Percentiles rank a stretch among this genome's conserved stretches.
Evolutionary conservation across 2,797 vertebrate genomes (phyloP).

Genomic region (Psittacula echo): DNA sequence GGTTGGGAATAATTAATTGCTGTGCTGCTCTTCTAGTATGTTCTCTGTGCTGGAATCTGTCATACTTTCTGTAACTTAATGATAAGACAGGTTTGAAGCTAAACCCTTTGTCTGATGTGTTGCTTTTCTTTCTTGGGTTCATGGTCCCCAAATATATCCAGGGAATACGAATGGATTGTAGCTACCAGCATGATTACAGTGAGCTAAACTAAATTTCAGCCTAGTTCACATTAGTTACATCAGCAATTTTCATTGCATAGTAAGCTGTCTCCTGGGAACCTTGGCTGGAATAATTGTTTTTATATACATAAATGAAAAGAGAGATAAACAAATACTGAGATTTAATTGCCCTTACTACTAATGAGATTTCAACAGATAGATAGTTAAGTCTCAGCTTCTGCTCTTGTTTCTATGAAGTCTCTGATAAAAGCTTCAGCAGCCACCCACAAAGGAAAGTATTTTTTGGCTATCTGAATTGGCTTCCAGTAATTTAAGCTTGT

Average conservation of each 20-base stretch:
- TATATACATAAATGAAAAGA: neutral
- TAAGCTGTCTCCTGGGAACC: neutral
- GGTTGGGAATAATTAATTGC: neutral
- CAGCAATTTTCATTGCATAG: neutral
- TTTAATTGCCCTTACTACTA: neutral
- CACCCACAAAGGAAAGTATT: neutral
- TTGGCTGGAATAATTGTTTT: neutral
- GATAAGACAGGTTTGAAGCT: neutral
- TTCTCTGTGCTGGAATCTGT: neutral
- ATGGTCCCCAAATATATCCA: neutral
- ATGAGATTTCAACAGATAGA: neutral
- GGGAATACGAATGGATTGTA: neutral
- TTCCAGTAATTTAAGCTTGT: conserved; percentile 22
- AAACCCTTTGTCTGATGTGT: neutral
- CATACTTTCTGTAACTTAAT: neutral
- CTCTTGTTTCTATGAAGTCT: conserved; percentile 12
- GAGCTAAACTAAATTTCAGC: neutral
- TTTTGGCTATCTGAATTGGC: neutral
- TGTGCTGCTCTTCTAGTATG: neutral
- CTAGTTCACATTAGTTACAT: neutral
- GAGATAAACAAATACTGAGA: neutral
- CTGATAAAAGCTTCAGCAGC: neutral
- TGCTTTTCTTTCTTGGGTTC: neutral
- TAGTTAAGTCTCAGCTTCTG: neutral
- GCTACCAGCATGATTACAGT: neutral